Evolutionary conservation across 2,113 vertebrate species (phyloP).

Genomic region (Pedetes capensis): DNA sequence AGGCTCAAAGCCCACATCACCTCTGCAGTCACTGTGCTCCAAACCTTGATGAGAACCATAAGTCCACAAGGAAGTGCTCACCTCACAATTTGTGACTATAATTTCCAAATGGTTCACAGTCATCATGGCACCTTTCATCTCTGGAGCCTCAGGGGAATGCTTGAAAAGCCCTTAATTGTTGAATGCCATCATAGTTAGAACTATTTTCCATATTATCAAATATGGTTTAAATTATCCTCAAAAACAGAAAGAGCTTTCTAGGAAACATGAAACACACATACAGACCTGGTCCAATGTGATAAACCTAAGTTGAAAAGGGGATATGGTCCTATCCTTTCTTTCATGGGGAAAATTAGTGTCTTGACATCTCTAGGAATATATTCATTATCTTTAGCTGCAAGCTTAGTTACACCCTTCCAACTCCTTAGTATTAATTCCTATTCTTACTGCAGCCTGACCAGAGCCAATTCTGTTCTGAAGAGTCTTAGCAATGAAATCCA

Average conservation of each 20-base stretch:
- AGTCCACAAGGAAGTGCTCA: slow-evolving; percentile 9
- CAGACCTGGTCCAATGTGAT: neutral
- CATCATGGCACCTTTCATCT: neutral
- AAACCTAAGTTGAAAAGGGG: neutral
- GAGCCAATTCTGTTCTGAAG: slow-evolving; percentile 24
- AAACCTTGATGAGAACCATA: neutral
- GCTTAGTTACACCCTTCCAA: slow-evolving; percentile 2
- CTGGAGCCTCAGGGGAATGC: neutral
- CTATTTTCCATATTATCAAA: neutral
- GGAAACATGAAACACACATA: neutral
- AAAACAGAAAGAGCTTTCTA: neutral
- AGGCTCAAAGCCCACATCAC: neutral
- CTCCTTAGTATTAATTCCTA: slow-evolving; percentile 34
- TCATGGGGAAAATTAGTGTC: neutral
- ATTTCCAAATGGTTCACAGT: neutral
- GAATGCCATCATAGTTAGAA: neutral
- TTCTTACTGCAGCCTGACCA: slow-evolving; percentile 25
- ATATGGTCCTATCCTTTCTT: neutral
- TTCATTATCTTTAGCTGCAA: slow-evolving; percentile 50
- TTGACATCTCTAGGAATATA: slow-evolving; percentile 1
- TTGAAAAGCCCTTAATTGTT: neutral
- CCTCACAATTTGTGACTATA: neutral
- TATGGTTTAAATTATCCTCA: slow-evolving; percentile 15
- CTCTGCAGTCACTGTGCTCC: neutral
- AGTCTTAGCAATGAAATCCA: slow-evolving; percentile 32